Base-by-base conservation (phyloP, 2,888 invertebrate species). In the Aromia moschata region DNA sequence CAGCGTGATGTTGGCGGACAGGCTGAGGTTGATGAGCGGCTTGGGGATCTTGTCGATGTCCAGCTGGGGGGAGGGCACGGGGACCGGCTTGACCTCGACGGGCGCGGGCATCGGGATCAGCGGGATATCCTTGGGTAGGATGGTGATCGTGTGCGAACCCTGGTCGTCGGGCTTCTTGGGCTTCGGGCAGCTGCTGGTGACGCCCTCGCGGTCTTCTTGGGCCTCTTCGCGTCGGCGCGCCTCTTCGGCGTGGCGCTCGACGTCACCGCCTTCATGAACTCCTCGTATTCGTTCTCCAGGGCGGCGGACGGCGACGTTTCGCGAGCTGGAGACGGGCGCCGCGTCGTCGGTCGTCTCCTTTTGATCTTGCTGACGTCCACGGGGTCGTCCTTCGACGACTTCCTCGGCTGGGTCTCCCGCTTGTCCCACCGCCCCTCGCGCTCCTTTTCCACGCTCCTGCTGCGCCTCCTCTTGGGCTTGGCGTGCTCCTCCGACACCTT, bases 241-340 rank as follows among this genome's bases (percentile, higher is more conserved):
- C 45, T 38, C 41, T 12, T 31, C 16, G 2, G 37, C 54, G 65
- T 62, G 45, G 72, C 68, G 57, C 79, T 79, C 16, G 77, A 76
- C 46, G 79, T 80, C 1, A 85, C 83, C 65, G 84, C 84, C 72
- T 85, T 85, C 78, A 86, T 83, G 62, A 86, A 86, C 68, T 86
- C 84, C 68, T 86, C 85, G 62, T 86, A 86, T 68, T 85, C 85
- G 47, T 76, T 75, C 64, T 81, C 81, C 10, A 81, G 60, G 10
- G 57, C 60, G 1, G 62, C 58, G 1, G 65, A 61, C 14, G 51
- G 68, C 44, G 67, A 61, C n/a, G 37, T 49, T 16, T 20, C 20
- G 0, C 25, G 30, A 37, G 49, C 43, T 4, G 40, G 12, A 33
- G 33, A 52, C n/a, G 43, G 60, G 16, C 58, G 47, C 10, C 49